These are phyloP conservation scores for Thera britannica DNA, from an alignment of 2,888 invertebrate genomes.

Conservation along the genomic window DNA sequence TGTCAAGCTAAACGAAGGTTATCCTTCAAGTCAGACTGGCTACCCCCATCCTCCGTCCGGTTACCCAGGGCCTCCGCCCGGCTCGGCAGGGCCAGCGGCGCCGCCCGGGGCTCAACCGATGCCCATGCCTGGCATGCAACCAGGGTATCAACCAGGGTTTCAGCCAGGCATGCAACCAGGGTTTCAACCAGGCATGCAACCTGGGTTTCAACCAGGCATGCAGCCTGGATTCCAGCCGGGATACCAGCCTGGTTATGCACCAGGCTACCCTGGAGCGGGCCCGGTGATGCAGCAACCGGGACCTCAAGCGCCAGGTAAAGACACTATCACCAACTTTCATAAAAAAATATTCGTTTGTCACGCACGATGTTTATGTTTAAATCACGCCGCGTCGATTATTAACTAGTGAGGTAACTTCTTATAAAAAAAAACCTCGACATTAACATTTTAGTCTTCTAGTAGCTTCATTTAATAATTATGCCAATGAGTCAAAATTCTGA, in stretches of 20 bases:
- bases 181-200: constrained; percentile 69
- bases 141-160: constrained; percentile 71
- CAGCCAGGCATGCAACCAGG: constrained; percentile 75
- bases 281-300: constrained; percentile 68
- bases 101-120: constrained; percentile 68
- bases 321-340: not conserved
- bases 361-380: too few species aligned
- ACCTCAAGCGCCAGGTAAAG: constrained; percentile 61
- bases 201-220: constrained; percentile 49
- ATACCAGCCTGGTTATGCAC: constrained; percentile 59
- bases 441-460: too few species aligned
- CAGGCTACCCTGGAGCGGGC: constrained; percentile 59
- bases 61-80: constrained; percentile 64
- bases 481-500: too few species aligned
- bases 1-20: constrained; percentile 58
- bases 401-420: too few species aligned
- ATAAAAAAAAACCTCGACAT: too few species aligned
- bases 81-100: constrained; percentile 51
- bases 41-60: constrained; percentile 45
- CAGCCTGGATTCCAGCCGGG: constrained; percentile 69
- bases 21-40: constrained; percentile 51
- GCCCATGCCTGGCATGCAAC: constrained; percentile 67
- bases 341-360: not conserved
- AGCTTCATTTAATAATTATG: too few species aligned
- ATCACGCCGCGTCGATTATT: too few species aligned